Conservation (phyloP, 2,113 vertebrate species). For the Archocentrus centrarchus region DNA sequence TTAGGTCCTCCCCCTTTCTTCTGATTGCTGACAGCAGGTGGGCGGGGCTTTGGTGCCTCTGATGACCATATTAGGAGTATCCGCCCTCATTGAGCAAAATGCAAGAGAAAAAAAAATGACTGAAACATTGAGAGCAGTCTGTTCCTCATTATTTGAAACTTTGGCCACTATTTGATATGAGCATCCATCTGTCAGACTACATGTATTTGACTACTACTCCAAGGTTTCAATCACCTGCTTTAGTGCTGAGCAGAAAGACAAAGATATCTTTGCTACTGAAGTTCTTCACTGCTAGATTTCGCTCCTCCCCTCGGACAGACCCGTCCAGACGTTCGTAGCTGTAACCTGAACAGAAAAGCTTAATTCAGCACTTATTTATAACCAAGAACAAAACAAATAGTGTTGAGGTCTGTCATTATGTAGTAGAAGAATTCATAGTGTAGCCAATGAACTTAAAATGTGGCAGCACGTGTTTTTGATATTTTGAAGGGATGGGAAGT, state of each 20-base stretch:
- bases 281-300: constrained; percentile 92
- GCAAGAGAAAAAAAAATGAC: too few relatives aligned
- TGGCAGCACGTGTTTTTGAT: too few relatives aligned
- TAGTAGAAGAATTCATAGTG: background rate
- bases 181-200: too few relatives aligned
- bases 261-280: constrained; percentile 90
- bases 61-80: background rate
- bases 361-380: background rate
- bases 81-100: background rate
- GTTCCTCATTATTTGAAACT: background rate
- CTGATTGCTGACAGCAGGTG: background rate
- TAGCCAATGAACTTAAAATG: background rate
- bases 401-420: background rate
- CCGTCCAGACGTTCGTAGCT: constrained; percentile 95
- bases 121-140: background rate
- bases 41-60: background rate
- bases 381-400: background rate
- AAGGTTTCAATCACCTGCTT: constrained; percentile 83
- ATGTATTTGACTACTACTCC: background rate
- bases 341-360: constrained; percentile 81
- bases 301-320: constrained; percentile 91
- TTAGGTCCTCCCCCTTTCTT: background rate
- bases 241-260: constrained; percentile 92
- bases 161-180: background rate
- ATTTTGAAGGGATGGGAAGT: too few relatives aligned